Base-by-base conservation (phyloP, 2,888 invertebrate genomes). In the Monochamus alternatus region DNA sequence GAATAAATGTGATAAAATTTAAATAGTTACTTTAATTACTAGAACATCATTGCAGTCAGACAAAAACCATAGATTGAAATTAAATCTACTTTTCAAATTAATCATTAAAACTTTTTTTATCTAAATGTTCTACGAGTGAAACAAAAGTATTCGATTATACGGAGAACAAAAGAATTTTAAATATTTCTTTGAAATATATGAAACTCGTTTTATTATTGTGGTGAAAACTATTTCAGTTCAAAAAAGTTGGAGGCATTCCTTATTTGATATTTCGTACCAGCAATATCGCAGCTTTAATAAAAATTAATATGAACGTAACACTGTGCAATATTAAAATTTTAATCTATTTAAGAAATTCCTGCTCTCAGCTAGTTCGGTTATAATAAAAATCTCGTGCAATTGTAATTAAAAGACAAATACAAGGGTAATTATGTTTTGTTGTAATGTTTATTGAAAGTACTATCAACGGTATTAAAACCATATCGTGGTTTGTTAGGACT, bases 261-360 rank as follows among this genome's bases (percentile, higher is more conserved):
- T 63, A 38, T 43, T 43, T 63, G 22, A 63, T 43, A 63, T 63
- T 63, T 38, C 38, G 12, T 47, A 12, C 62, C n/a, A 38, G 43
- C 43, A 43, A 63, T 63, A 63, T 64, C 30, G 30, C 47, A 14
- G 47, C 30, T 64, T 64, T 64, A 64, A 64, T 64, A 64, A 64
- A 64, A 64, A 64, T 47, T 64, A 64, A 64, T 43, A 64, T 47
- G 22, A 64, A 47, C 64, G 31, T 64, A 44, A 64, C 47, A 30
- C 38, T 12, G 47, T 22, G 32, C 64, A 64, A 64, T 44, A 47
- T 64, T 64, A 64, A 47, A 64, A 47, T 47, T 30, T 47, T 64
- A 32, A 62, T 64, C 5, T 14, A 30, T 64, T 47, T 63, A 63
- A 63, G 43, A 63, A 63, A 63, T 63, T 63, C 43, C 62, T 43